Conservation (phyloP, 2,888 invertebrate genomes). For the Papilio elwesi region DNA sequence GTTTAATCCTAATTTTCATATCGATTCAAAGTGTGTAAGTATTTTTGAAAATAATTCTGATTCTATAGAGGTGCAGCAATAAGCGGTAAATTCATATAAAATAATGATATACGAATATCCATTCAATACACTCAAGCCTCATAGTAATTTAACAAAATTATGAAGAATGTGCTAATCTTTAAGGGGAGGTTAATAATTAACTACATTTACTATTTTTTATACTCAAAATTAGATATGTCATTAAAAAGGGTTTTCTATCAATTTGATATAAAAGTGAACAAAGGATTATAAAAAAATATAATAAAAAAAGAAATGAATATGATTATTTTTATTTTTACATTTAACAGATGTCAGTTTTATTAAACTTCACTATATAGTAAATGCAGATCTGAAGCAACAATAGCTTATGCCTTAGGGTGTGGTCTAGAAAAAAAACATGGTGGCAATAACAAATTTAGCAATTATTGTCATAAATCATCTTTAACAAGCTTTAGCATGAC, state of each 20-base stretch:
- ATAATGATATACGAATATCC: neutral
- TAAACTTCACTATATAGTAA: too few relatives aligned
- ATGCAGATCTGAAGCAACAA: too few relatives aligned
- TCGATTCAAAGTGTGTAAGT: constrained; percentile 2
- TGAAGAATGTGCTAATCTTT: neutral
- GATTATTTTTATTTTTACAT: too few relatives aligned
- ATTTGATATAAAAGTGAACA: too few relatives aligned
- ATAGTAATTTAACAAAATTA: neutral
- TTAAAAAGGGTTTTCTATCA: too few relatives aligned
- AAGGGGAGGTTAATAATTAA: neutral
- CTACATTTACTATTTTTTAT: too few relatives aligned
- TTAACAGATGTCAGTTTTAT: too few relatives aligned
- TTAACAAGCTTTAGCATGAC: constrained; percentile 13
- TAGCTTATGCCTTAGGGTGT: too few relatives aligned
- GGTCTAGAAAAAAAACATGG: neutral
- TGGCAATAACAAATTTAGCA: neutral
- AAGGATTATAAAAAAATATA: too few relatives aligned
- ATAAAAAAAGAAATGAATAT: too few relatives aligned
- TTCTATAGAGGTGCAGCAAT: neutral
- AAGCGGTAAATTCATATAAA: neutral
- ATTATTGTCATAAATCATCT: constrained; percentile 2
- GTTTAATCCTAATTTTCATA: neutral
- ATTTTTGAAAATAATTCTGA: neutral
- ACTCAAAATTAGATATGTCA: too few relatives aligned
- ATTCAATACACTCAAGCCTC: neutral